phyloP scores from a whole-genome alignment of 2,797 vertebrate species.

The Amblyraja radiata region DNA sequence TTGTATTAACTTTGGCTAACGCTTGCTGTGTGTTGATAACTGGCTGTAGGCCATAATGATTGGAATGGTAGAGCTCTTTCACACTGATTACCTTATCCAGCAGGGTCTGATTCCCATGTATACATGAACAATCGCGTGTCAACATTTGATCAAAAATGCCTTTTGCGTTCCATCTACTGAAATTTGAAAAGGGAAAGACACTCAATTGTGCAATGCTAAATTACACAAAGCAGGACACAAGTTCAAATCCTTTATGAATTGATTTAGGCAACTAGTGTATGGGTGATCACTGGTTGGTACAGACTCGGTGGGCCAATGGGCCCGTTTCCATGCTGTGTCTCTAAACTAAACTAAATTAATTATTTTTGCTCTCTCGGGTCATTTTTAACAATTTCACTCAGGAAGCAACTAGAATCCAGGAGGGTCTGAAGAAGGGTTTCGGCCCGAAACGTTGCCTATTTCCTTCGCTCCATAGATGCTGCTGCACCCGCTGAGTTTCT shows the following conservation, averaged over 20 bases:
- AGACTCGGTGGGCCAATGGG: too few species aligned
- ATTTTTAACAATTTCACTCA: background rate
- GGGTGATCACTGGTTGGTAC: too few species aligned
- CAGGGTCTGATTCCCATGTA: background rate
- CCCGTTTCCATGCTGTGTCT: too few species aligned
- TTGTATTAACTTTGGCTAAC: background rate
- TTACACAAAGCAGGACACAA: background rate
- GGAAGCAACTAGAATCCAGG: background rate
- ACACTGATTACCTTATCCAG: background rate
- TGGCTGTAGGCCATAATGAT: background rate
- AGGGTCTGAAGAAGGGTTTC: too few species aligned
- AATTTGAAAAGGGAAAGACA: background rate
- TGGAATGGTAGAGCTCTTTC: background rate
- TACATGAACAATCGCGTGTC: background rate
- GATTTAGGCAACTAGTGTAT: too few species aligned
- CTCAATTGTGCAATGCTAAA: background rate
- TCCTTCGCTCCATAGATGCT: too few species aligned
- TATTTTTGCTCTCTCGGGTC: too few species aligned
- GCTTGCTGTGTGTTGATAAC: constrained; percentile 5
- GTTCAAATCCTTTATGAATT: background rate
- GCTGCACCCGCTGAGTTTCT: too few species aligned
- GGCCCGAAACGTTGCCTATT: too few species aligned
- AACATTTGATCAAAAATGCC: background rate
- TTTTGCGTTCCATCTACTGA: background rate
- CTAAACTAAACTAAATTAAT: too few species aligned